A percentile compares a stretch with the other conserved stretches of the same genome.
Evolutionary conservation across 2,113 vertebrate species (phyloP).

Genomic region (Lamprotornis superbus): DNA sequence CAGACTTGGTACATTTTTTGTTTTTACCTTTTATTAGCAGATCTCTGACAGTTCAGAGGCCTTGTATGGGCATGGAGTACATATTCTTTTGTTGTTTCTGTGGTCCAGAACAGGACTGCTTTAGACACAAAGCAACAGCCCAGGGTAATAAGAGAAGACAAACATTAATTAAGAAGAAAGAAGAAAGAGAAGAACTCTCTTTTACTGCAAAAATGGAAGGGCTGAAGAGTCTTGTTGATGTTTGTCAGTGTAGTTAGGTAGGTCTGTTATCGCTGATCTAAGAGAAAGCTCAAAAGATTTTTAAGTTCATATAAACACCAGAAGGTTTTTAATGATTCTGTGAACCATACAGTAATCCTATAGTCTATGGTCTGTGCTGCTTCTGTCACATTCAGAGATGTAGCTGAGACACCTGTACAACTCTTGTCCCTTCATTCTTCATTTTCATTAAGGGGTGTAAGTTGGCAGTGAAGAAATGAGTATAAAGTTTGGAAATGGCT

Average conservation of each 20-base stretch:
- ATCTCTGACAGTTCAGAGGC: not conserved
- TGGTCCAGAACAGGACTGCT: not conserved
- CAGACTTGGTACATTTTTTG: not conserved
- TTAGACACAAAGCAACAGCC: not conserved
- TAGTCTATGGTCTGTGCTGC: not conserved
- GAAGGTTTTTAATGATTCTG: not conserved
- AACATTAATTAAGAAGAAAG: slow-evolving; percentile 20
- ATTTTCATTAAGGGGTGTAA: not conserved
- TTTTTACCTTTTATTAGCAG: not conserved
- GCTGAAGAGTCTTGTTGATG: not conserved
- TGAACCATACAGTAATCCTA: not conserved
- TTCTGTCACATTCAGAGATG: not conserved
- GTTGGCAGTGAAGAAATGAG: not conserved
- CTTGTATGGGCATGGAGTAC: not conserved
- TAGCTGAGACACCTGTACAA: not conserved
- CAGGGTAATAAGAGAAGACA: slow-evolving; percentile 14
- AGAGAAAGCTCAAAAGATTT: slow-evolving; percentile 12
- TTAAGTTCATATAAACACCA: not conserved
- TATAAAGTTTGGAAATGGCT: not conserved
- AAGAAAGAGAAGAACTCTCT: not conserved
- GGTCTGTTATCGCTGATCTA: not conserved
- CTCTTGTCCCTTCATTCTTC: not conserved
- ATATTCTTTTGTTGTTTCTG: not conserved
- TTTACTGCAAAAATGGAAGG: slow-evolving; percentile 16
- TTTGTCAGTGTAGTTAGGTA: not conserved